phyloP scores from a whole-genome alignment of 2,113 vertebrate genomes.

The Pitta sordida region DNA sequence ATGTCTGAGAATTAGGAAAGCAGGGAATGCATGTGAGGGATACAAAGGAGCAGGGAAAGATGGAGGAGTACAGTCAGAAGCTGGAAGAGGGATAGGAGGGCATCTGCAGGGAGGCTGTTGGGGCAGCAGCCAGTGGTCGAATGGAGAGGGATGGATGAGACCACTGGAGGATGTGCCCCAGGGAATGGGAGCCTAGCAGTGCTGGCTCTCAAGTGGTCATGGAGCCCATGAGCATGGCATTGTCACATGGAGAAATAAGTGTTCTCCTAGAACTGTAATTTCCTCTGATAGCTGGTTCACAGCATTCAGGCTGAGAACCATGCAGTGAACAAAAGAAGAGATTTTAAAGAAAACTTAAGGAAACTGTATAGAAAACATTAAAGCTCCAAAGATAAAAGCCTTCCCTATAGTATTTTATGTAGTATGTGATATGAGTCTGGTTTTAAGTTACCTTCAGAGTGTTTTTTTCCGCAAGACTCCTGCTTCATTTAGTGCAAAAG shows the following conservation, averaged over 20 bases:
- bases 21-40: not conserved
- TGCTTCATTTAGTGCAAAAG: not conserved
- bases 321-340: not conserved
- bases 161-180: rapidly evolving
- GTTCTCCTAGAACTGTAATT: not conserved
- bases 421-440: not conserved
- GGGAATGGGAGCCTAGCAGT: not conserved
- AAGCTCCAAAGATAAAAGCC: not conserved
- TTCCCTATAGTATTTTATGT: not conserved
- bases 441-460: not conserved
- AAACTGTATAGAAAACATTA: not conserved
- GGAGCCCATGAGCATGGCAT: not conserved
- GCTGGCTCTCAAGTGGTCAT: rapidly evolving
- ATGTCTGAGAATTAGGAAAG: not conserved
- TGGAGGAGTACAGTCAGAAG: not conserved
- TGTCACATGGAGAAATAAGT: not conserved
- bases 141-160: not conserved
- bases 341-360: not conserved
- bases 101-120: not conserved
- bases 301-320: not conserved
- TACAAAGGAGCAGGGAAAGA: not conserved
- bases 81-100: not conserved
- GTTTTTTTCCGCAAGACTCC: not conserved
- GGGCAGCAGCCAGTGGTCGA: not conserved
- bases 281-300: not conserved